phyloP scores from a whole-genome alignment of 92 coral and sea anemone species.

The Epizoanthus rinbou region DNA sequence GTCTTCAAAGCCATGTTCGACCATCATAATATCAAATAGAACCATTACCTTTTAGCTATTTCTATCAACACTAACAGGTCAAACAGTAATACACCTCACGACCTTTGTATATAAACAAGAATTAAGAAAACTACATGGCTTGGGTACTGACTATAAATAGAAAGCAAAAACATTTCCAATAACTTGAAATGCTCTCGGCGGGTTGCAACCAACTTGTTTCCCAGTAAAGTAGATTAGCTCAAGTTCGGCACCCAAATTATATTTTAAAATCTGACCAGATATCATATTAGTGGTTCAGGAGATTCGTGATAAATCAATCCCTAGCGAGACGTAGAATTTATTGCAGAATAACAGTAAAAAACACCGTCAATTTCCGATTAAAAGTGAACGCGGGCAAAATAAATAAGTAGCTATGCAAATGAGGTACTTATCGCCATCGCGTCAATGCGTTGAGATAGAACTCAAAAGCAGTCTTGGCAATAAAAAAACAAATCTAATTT shows the following conservation, averaged over 20 bases:
- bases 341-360: neutral
- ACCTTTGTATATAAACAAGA: neutral
- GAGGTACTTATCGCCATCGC: constrained; percentile 33
- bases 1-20: constrained; percentile 11
- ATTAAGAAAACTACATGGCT: neutral
- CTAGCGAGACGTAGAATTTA: neutral
- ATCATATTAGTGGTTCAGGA: neutral
- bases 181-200: constrained; percentile 11
- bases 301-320: neutral
- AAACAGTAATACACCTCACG: too few relatives aligned
- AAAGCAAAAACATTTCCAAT: neutral
- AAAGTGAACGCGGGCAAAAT: constrained; percentile 30
- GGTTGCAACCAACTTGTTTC: constrained; percentile 1
- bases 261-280: neutral
- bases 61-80: neutral
- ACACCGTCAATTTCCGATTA: neutral
- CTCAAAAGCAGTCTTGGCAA: constrained; percentile 3
- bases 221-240: constrained; percentile 25
- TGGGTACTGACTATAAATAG: neutral
- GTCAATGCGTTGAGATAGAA: constrained; percentile 1
- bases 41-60: neutral
- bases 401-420: constrained; percentile 40
- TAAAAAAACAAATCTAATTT: neutral
- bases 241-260: constrained; percentile 15
- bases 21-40: neutral